Conservation (phyloP, 2,888 invertebrate genomes). For the Parascotia fuliginaria region DNA sequence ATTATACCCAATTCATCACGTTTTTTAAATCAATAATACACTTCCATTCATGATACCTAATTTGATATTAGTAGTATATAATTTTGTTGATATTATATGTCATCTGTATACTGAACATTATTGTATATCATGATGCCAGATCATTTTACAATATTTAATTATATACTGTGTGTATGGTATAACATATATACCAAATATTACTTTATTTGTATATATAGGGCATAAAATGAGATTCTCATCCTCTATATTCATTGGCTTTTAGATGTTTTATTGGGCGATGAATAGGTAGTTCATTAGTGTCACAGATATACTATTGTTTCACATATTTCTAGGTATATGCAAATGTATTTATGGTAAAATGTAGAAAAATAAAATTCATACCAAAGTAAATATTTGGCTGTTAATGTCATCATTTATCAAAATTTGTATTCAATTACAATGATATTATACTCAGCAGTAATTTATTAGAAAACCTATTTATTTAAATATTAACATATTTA, state of each 20-base stretch:
- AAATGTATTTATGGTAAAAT: conserved; percentile 47
- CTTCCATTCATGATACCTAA: conserved; percentile 37
- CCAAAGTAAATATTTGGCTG: conserved; percentile 69
- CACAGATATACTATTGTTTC: conserved; percentile 44
- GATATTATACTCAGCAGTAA: conserved; percentile 32
- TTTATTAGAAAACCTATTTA: conserved; percentile 10
- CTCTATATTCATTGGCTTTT: conserved; percentile 38
- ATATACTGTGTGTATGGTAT: conserved; percentile 23
- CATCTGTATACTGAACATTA: conserved; percentile 28
- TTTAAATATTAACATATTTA: conserved; percentile 1
- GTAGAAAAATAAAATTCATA: conserved; percentile 53
- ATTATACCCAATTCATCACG: conserved; percentile 21
- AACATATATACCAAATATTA: conserved; percentile 45
- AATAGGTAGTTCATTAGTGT: conserved; percentile 44
- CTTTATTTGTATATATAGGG: conserved; percentile 56
- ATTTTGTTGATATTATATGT: conserved; percentile 17
- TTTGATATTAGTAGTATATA: conserved; percentile 43
- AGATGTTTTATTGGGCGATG: conserved; percentile 32
- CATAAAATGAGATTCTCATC: conserved; percentile 39
- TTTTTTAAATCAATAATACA: conserved; percentile 26
- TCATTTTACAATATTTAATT: conserved; percentile 12
- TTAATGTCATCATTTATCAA: conserved; percentile 56
- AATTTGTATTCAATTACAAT: conserved; percentile 46
- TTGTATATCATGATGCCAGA: conserved; percentile 14
- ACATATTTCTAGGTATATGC: conserved; percentile 48